Evolutionary conservation across 2,888 invertebrate genomes (phyloP), one percentile per base, ranked within the genome.

Genomic region (Spisula solida): DNA sequence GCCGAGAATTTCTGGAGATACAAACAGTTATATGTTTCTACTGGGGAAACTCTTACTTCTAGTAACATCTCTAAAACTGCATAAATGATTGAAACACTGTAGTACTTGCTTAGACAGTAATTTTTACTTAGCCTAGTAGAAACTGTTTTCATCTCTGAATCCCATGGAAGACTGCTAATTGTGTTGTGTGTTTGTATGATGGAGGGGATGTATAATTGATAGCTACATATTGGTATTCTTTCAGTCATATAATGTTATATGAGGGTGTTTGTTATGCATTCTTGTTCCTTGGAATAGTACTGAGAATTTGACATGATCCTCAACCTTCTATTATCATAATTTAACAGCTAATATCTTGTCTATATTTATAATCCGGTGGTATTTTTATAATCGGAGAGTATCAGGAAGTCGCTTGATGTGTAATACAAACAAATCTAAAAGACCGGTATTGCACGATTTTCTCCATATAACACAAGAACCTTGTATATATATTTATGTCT

Each of bases 121-220:
- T 75, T 75, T 75, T 75, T 75, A 18, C 31, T 18, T 75, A 34
- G 75, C 75, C 75, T 18, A 75, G 75, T 18, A 75, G 75, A 12
- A 75, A 75, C 75, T 18, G 5, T 34, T 75, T 75, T 75, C 75
- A 18, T 75, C 31, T 18, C 14, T 31, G 34, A 75, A 75, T 75
- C 34, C 10, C 34, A 12, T 12, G 12, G 75, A 75, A 75, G 25
- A 31, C 18, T 34, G 75, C 25, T 75, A 75, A 75, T 75, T 75
- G 75, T 75, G 5, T 34, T 75, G 34, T 18, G 34, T 75, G 34
- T 75, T 12, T 75, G 34, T 14, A 31, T 75, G 12, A 8, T 31
- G 31, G 34, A 31, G 34, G 34, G 14, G 16, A 31, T 34, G 34
- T 31, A 75, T 75, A 75, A 75, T 16, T 31, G 25, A 75, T 34